phyloP scores from a whole-genome alignment of 2,888 invertebrate genomes.

The Atherix ibis region DNA sequence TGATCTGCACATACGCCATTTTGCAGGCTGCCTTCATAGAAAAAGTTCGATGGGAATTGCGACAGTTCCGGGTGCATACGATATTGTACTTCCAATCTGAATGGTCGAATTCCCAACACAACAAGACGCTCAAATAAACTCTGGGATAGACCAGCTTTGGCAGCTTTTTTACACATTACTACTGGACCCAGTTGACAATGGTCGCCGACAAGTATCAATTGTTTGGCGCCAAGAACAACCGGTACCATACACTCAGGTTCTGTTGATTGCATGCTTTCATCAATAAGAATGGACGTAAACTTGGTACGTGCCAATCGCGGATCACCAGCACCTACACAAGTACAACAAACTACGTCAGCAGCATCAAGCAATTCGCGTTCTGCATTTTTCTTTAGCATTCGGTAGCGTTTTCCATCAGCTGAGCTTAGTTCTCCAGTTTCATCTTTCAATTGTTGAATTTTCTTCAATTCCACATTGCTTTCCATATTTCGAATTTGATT shows the following conservation, averaged over 20 bases:
- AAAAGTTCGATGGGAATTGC: slow-evolving; percentile 96
- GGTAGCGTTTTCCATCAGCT: slow-evolving; percentile 87
- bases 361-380: slow-evolving; percentile 84
- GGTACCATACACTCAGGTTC: slow-evolving; percentile 99
- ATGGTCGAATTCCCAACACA: slow-evolving; percentile 91
- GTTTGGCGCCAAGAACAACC: slow-evolving; percentile 91
- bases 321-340: slow-evolving; percentile 97
- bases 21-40: slow-evolving; percentile 96
- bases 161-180: slow-evolving; percentile 98
- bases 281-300: slow-evolving; percentile 91
- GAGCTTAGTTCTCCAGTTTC: slow-evolving; percentile 95
- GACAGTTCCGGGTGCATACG: slow-evolving; percentile 98
- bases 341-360: slow-evolving; percentile 98
- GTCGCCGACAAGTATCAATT: slow-evolving; percentile 94
- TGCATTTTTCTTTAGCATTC: slow-evolving; percentile 75
- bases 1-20: slow-evolving; percentile 98
- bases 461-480: slow-evolving; percentile 81
- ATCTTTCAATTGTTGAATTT: slow-evolving; percentile 90
- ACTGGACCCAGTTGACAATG: slow-evolving; percentile 98
- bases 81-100: slow-evolving; percentile 93
- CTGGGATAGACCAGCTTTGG: slow-evolving; percentile 90
- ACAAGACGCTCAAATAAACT: slow-evolving; percentile 95
- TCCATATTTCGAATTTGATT: slow-evolving; percentile 94
- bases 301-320: slow-evolving; percentile 82
- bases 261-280: slow-evolving; percentile 95